A percentile compares a stretch with the other conserved stretches of the same genome.
Evolutionary conservation across 2,113 vertebrate species (phyloP).

Genomic region (Caretta caretta): DNA sequence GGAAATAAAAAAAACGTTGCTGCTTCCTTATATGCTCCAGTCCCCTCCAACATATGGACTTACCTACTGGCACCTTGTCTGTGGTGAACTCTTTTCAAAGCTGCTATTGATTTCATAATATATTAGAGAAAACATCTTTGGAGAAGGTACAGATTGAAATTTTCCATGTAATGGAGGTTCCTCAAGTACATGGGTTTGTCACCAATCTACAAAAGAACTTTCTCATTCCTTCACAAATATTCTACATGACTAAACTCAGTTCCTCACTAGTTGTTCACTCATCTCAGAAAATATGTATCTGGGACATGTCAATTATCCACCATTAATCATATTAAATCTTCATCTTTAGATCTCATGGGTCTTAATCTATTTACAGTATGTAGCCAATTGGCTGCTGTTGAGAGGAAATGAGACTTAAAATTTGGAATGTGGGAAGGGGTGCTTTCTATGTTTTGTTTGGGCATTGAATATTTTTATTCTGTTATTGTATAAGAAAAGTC

Average conservation of each 20-base stretch:
- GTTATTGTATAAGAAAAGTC: background rate
- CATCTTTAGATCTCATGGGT: background rate
- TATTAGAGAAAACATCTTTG: background rate
- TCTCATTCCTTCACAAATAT: background rate
- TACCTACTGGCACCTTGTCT: background rate
- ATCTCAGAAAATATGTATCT: background rate
- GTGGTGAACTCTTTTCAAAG: background rate
- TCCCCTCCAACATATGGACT: background rate
- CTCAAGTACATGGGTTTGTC: background rate
- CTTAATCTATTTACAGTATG: background rate
- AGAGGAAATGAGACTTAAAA: background rate
- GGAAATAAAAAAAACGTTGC: accelerated
- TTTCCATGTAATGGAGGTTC: background rate
- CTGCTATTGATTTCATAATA: background rate
- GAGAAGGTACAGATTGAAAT: background rate
- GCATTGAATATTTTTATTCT: background rate
- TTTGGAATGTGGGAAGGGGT: background rate
- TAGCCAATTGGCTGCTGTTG: background rate
- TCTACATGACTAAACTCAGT: background rate
- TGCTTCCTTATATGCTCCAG: background rate
- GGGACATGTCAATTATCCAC: background rate
- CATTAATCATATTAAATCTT: background rate
- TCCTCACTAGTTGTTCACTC: background rate
- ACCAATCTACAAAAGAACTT: background rate
- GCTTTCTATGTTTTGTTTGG: background rate